Conservation (phyloP, 2,797 vertebrate species). For the Poeciliopsis gracilis region DNA sequence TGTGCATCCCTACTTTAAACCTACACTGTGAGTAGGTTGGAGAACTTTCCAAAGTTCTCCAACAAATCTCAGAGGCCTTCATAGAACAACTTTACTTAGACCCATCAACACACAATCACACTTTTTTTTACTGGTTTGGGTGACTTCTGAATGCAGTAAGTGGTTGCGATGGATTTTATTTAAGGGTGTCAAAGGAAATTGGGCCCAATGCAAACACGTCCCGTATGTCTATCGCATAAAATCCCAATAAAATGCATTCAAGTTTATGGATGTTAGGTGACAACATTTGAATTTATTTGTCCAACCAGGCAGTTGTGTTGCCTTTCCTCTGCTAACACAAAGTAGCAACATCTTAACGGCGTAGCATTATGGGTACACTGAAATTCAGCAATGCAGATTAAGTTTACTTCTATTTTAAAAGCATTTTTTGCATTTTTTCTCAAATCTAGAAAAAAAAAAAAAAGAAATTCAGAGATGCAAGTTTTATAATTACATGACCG, state of each 20-base stretch:
- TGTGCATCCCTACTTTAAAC: neutral
- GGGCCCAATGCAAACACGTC: neutral
- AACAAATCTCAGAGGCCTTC: neutral
- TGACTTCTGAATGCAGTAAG: neutral
- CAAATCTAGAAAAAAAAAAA: neutral
- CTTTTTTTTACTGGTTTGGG: neutral
- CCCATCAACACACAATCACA: neutral
- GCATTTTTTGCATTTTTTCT: neutral
- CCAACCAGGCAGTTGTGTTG: neutral
- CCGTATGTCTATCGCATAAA: neutral
- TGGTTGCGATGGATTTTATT: neutral
- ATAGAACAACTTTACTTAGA: neutral
- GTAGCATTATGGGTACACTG: constrained; percentile 28
- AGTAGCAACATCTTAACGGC: constrained; percentile 21
- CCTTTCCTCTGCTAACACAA: constrained; percentile 2
- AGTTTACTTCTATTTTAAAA: neutral
- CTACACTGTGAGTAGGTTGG: neutral
- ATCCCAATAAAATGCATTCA: neutral
- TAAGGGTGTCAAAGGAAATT: neutral
- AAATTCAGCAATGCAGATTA: constrained; percentile 37
- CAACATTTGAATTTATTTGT: neutral
- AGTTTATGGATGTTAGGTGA: neutral
- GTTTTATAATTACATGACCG: neutral
- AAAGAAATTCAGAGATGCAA: neutral
- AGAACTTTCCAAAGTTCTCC: too few relatives aligned